These are phyloP conservation scores for Periophthalmus modestus DNA, from an alignment of 2,113 vertebrate genomes.

Conservation along the genomic window DNA sequence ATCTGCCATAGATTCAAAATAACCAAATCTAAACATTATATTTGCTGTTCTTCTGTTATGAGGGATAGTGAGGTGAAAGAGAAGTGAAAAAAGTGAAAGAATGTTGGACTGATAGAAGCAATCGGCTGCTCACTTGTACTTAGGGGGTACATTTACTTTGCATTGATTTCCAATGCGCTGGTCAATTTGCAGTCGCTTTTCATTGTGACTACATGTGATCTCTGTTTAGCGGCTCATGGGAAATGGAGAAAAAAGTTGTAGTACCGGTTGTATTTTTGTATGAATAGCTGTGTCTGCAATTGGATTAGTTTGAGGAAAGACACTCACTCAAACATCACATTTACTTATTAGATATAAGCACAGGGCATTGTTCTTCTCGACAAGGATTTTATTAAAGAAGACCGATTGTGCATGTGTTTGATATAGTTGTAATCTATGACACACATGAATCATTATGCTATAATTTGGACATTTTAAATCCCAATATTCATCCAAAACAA, in stretches of 20 bases:
- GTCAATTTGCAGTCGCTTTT: conserved; percentile 99
- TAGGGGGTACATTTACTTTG: conserved; percentile 98
- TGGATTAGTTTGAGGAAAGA: background rate
- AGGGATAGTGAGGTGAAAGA: background rate
- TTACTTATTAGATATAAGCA: background rate
- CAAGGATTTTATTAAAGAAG: too few relatives aligned
- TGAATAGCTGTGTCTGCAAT: background rate
- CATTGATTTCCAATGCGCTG: conserved; percentile 99
- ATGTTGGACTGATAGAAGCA: conserved; percentile 85
- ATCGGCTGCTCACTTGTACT: conserved; percentile 99
- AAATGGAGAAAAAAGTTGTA: conserved; percentile 62
- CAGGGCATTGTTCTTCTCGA: too few relatives aligned
- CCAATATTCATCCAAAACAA: too few relatives aligned
- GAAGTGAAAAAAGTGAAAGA: conserved; percentile 64
- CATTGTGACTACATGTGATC: conserved; percentile 95
- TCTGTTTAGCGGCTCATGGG: conserved; percentile 91
- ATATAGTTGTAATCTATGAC: too few relatives aligned
- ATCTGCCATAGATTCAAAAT: background rate
- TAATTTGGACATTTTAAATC: too few relatives aligned
- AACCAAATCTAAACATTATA: too few relatives aligned
- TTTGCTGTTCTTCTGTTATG: background rate
- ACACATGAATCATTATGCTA: too few relatives aligned
- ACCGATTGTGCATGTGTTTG: too few relatives aligned
- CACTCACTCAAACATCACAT: background rate
- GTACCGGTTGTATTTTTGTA: too few relatives aligned